phyloP scores from a whole-genome alignment of 1,140 invertebrate species.

The Drosophila azteca region DNA sequence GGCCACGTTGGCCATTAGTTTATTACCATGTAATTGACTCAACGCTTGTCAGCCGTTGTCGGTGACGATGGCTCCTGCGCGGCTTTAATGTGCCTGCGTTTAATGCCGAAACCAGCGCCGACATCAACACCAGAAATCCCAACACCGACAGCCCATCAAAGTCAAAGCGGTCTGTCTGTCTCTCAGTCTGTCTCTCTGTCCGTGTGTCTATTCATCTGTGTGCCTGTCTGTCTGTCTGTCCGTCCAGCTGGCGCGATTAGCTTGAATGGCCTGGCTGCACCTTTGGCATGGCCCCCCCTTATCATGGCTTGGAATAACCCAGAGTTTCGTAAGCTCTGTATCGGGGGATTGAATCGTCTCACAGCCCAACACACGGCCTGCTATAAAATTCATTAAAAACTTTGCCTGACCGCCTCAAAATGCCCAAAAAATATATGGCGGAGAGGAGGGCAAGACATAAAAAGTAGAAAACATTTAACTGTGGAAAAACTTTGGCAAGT shows the following conservation, averaged over 20 bases:
- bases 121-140: slow-evolving; percentile 21
- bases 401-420: slow-evolving; percentile 48
- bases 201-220: slow-evolving; percentile 9
- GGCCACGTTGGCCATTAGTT: slow-evolving; percentile 69
- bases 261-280: slow-evolving; percentile 64
- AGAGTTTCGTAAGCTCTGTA: slow-evolving; percentile 51
- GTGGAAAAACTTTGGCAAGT: slow-evolving; percentile 73
- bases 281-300: slow-evolving; percentile 51
- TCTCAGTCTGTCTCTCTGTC: slow-evolving; percentile 52
- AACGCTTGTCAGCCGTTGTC: slow-evolving; percentile 68
- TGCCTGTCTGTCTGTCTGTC: neutral
- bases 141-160: slow-evolving; percentile 58
- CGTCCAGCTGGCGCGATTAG: slow-evolving; percentile 44
- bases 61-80: slow-evolving; percentile 56
- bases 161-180: slow-evolving; percentile 62
- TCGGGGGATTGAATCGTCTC: slow-evolving; percentile 46
- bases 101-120: slow-evolving; percentile 57
- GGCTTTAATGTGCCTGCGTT: slow-evolving; percentile 78
- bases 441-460: slow-evolving; percentile 40
- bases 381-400: slow-evolving; percentile 81
- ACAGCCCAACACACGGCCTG: slow-evolving; percentile 52
- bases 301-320: slow-evolving; percentile 24
- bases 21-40: slow-evolving; percentile 81
- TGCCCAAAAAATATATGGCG: slow-evolving; percentile 37
- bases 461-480: slow-evolving; percentile 71